Conservation (phyloP, 37 sponge, comb jelly and placozoan genomes). For the Halisarca cf. caerulea region DNA sequence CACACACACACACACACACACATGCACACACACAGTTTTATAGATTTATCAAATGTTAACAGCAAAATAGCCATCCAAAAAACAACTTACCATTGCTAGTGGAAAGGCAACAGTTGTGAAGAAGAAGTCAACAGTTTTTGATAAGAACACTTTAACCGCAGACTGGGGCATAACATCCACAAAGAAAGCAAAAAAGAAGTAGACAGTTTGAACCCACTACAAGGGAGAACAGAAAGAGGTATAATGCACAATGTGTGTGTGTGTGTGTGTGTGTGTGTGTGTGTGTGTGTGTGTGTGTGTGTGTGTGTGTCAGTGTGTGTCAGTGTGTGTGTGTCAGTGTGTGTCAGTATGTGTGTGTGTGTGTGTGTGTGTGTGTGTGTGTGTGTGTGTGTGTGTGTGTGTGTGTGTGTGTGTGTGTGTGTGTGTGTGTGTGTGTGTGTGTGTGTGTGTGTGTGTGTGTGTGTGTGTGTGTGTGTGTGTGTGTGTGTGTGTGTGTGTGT, state of each 20-base stretch:
- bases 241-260: not conserved
- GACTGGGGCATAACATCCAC: slow-evolving; percentile 69
- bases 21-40: too few species aligned
- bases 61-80: too few species aligned
- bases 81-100: slow-evolving; percentile 51
- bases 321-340: too few species aligned
- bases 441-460: not conserved
- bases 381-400: not conserved
- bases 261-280: not conserved
- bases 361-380: not conserved
- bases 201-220: slow-evolving; percentile 68
- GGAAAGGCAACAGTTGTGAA: slow-evolving; percentile 62
- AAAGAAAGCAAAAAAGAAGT: slow-evolving; percentile 78
- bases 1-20: too few species aligned
- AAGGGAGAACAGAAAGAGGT: not conserved
- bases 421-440: not conserved
- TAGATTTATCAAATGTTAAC: too few species aligned
- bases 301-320: not conserved
- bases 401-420: not conserved
- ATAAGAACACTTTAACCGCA: slow-evolving; percentile 23
- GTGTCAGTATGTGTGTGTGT: too few species aligned
- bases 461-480: not conserved
- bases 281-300: not conserved
- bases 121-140: slow-evolving; percentile 34
- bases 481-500: not conserved